Evolutionary conservation across 2,888 invertebrate genomes (phyloP), one percentile per base, ranked within the genome.

Genomic region (Ochropleura plecta): DNA sequence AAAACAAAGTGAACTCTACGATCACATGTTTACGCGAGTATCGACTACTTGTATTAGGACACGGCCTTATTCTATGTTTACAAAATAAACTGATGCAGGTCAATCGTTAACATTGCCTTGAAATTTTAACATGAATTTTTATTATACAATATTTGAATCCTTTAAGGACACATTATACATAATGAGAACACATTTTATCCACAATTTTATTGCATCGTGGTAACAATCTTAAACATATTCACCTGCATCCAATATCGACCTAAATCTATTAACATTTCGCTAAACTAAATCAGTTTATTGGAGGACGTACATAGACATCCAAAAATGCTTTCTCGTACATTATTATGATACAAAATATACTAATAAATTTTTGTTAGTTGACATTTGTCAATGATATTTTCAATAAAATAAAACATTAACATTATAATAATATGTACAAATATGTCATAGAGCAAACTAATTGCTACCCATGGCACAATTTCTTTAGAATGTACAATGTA

Each of bases 391-490:
- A 88, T 91, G 93, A 93, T 93, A 85, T 80, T 83, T 86, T 64
- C 81, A 78, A 85, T 77, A 82, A 86, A 85, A 89, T 89, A 88
- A 91, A 92, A 93, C 91, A 90, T 91, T 92, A 89, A 91, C 92
- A 93, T 92, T 92, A 86, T 94, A 74, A 48, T 63, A 55, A 70
- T 80, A 95, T 95, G 88, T 95, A 96, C 95, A 96, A 91, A 88
- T 92, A 93, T 93, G 89, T 93, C 90, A 92, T 91, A 92, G 78
- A 89, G 90, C 88, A 87, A 90, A 92, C 89, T 91, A 91, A 79
- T 81, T 78, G 82, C 88, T 92, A 92, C 82, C 83, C 90, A 96
- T 96, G 96, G 95, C 96, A 96, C 95, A 91, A 94, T 94, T 94
- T 92, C 93, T 93, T 93, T 91, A 92, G 91, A 94, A 95, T 92